phyloP scores from a whole-genome alignment of 2,888 invertebrate genomes.

The Andrena flavipes region DNA sequence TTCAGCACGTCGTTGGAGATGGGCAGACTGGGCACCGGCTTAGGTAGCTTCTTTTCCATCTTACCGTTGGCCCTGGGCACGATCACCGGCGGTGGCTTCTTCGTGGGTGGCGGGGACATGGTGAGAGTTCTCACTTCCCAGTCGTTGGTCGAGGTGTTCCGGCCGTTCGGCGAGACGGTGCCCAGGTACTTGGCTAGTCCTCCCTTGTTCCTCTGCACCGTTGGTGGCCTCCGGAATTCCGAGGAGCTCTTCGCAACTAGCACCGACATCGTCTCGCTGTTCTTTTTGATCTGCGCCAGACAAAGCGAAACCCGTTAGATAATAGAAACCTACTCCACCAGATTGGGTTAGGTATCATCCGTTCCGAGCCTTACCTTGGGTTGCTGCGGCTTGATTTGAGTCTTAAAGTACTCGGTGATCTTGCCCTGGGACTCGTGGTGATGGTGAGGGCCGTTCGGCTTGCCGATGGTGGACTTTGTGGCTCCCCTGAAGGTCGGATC shows the following conservation, averaged over 20 bases:
- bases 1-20: conserved; percentile 79
- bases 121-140: conserved; percentile 78
- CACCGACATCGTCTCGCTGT: conserved; percentile 77
- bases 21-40: conserved; percentile 85
- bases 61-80: conserved; percentile 86
- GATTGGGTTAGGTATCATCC: background rate
- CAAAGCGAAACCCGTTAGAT: background rate
- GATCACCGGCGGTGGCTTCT: conserved; percentile 85
- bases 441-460: conserved; percentile 80
- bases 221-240: conserved; percentile 82
- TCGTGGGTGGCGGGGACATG: conserved; percentile 82
- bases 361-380: conserved; percentile 69
- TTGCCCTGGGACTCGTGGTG: conserved; percentile 88
- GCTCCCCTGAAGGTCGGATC: conserved; percentile 76
- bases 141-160: conserved; percentile 70
- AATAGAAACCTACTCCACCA: no score
- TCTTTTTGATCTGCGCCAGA: conserved; percentile 72
- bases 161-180: conserved; percentile 71
- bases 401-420: conserved; percentile 94
- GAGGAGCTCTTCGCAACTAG: conserved; percentile 80
- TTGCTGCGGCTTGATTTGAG: conserved; percentile 91
- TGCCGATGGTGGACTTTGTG: conserved; percentile 47
- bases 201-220: conserved; percentile 82
- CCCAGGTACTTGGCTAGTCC: conserved; percentile 81
- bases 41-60: conserved; percentile 86